Evolutionary conservation across 2,888 invertebrate species (phyloP), one percentile per base, ranked within the genome.

Genomic region (Acanthoscelides obtectus): DNA sequence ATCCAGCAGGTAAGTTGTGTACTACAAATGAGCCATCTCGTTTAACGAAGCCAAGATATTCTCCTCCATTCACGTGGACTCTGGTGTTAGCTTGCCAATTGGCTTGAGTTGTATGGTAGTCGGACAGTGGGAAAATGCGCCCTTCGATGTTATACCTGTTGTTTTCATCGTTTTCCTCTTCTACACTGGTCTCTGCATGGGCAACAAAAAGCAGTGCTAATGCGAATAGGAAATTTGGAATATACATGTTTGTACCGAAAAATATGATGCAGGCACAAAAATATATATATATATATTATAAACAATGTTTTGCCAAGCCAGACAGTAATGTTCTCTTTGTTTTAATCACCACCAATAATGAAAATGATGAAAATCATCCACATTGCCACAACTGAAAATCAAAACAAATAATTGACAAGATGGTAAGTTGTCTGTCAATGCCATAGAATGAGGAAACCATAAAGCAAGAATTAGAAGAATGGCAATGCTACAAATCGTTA

Each of bases 21-120:
- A 99, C 91, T 1, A 91, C 87, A 84, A 99, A 99, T 5, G 93
- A 90, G 19, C 98, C 98, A 86, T 99, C 98, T 79, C 94, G 94
- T 79, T 94, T 94, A 20, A 98, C 87, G 83, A 96, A 96, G 69
- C 95, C 97, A 77, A 95, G 89, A 83, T 91, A 93, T 84, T 96
- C 94, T 20, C 97, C 97, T 12, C 95, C 95, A 83, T 97, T 97
- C 6, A 96, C 92, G 82, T 95, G 91, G 21, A 96, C 87, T 76
- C 91, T 89, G 0, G 94, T 93, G 77, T 91, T 90, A 8, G 90
- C 87, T 83, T 94, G 92, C 95, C 95, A 96, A 79, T 91, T 90
- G 5, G 86, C 86, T 74, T 86, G 85, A 17, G 85, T 82, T 68
- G 87, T 87, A 69, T 86, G 85, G 66, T 89, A 88, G 77, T 94